phyloP scores from a whole-genome alignment of 2,797 vertebrate genomes.

The Phoebastria nigripes region DNA sequence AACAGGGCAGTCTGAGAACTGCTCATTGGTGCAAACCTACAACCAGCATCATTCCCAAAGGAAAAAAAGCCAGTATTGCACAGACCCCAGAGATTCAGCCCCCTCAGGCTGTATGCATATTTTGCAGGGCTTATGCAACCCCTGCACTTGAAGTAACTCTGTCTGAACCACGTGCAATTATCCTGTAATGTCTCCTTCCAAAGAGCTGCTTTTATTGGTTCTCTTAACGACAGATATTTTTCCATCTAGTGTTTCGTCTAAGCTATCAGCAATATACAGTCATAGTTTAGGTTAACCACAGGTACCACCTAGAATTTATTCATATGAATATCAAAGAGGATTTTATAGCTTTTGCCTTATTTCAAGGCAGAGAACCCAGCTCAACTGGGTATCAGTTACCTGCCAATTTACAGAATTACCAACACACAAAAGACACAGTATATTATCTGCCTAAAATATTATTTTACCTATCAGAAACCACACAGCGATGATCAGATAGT shows the following conservation, averaged over 20 bases:
- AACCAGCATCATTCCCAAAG: background rate
- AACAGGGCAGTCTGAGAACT: background rate
- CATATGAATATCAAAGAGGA: background rate
- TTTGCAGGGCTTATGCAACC: background rate
- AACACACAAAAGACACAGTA: background rate
- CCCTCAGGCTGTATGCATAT: background rate
- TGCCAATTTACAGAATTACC: conserved; percentile 32
- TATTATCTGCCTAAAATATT: conserved; percentile 16
- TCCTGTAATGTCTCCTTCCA: background rate
- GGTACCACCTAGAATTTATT: background rate
- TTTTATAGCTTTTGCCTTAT: background rate
- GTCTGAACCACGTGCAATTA: background rate
- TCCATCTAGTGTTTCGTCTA: background rate
- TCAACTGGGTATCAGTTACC: conserved; percentile 19
- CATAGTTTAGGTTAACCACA: conserved; percentile 10
- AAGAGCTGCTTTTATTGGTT: background rate
- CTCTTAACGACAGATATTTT: background rate
- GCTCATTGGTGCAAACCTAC: background rate
- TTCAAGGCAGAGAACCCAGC: background rate
- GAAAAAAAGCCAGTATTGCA: background rate
- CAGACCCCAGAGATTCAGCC: background rate
- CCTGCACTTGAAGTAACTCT: background rate
- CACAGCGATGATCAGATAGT: background rate
- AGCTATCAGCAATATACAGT: background rate
- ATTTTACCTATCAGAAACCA: background rate